Percentiles rank a stretch among this genome's conserved stretches.
Evolutionary conservation across 2,113 vertebrate genomes (phyloP).

Genomic region (Pardalotus punctatus): DNA sequence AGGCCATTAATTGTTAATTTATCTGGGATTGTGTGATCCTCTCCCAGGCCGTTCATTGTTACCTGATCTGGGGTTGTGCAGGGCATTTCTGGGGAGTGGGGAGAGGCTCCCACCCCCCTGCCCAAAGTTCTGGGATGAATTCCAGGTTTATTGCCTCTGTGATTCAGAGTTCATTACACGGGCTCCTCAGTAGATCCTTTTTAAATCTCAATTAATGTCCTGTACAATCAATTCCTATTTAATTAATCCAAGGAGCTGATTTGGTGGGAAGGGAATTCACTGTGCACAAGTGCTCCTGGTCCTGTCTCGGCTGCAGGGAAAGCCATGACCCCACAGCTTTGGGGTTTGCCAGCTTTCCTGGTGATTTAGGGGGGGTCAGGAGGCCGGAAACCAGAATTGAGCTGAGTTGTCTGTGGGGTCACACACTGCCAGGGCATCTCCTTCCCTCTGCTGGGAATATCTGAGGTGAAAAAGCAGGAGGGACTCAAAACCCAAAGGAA

Average conservation of each 20-base stretch:
- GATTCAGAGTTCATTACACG: constrained; percentile 36
- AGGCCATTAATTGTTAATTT: background rate
- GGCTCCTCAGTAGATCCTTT: background rate
- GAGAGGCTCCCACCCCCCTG: background rate
- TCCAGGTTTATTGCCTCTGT: background rate
- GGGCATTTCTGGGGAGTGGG: background rate
- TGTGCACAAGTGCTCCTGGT: background rate
- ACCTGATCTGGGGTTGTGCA: background rate
- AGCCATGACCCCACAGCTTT: background rate
- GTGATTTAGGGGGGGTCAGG: background rate
- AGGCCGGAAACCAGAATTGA: background rate
- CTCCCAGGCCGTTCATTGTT: background rate
- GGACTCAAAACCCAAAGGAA: background rate
- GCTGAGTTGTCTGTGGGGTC: background rate
- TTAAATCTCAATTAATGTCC: constrained; percentile 52
- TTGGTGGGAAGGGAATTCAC: background rate
- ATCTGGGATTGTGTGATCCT: background rate
- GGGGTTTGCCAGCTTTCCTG: background rate
- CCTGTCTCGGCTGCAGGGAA: background rate
- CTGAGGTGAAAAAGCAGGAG: background rate
- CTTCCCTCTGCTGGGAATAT: background rate
- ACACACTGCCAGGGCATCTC: background rate
- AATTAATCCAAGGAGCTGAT: constrained; percentile 11
- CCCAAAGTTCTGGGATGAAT: constrained; percentile 13
- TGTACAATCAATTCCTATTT: constrained; percentile 38